Evolutionary conservation across 2,888 invertebrate genomes (phyloP), one percentile per base, ranked within the genome.

Genomic region (Napeogenes inachia): DNA sequence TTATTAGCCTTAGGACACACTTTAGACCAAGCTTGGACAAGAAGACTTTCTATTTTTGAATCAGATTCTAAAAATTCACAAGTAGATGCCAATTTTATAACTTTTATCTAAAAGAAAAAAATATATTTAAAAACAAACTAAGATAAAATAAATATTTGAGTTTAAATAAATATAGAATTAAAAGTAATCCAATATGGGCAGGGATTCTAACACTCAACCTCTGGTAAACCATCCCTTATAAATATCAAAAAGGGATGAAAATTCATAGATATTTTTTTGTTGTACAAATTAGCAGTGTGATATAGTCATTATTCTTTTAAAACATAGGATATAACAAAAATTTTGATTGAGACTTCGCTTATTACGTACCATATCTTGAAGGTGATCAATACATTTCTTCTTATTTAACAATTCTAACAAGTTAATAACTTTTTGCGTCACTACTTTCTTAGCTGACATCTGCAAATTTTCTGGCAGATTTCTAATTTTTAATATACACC

Each of bases 1-100:
- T 69, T 60, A 38, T 63, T 68, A 5, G 73, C 72, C 35, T 74
- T 72, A 0, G 79, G 79, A 56, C 89, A 88, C 2, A 71, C 73
- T 59, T 73, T 80, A 13, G 63, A 61, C 89, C 88, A 89, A 2
- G 75, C 72, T 42, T 69, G 71, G 0, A 80, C 61, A 3, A 85
- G 13, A 4, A 66, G 70, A 0, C 73, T 73, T 46, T 80, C 77
- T n/a, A 82, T 45, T 21, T 57, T 67, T 42, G 70, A 66, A 33
- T 77, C 73, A 2, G 71, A 66, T 50, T 70, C 73, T 4, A 66
- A 65, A 32, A 77, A 73, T 2, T 73, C 67, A 72, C 84, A 85
- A 1, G 83, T 82, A 21, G 84, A 73, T 33, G 79, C 74, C 13
- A 86, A 62, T 56, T 76, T 75, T 30, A 81, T 75, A n/a, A 73